Evolutionary conservation across 2,888 invertebrate genomes (phyloP).

Genomic region (Pilophorus perplexus): DNA sequence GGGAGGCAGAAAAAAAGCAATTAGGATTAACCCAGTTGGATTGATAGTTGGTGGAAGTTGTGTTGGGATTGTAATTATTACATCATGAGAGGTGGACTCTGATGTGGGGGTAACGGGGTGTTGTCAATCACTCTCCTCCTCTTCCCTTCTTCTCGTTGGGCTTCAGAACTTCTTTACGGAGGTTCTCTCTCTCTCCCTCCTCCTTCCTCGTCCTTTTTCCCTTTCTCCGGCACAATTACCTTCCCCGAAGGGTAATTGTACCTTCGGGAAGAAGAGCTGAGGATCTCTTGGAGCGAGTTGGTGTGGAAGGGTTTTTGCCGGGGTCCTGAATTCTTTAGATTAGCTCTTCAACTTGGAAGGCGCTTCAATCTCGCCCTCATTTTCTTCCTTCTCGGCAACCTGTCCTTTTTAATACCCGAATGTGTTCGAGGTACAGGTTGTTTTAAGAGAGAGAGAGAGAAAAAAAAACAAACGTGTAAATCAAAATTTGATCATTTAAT

Average conservation of each 20-base stretch:
- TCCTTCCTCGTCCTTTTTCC: slow-evolving; percentile 5
- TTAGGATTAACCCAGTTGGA: slow-evolving; percentile 39
- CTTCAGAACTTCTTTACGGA: too few relatives aligned
- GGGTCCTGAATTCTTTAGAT: slow-evolving; percentile 40
- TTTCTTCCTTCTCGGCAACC: slow-evolving; percentile 33
- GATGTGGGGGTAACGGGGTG: slow-evolving; percentile 35
- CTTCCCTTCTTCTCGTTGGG: background rate
- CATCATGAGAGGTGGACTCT: slow-evolving; percentile 33
- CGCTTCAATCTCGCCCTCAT: slow-evolving; percentile 39
- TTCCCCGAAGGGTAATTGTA: slow-evolving; percentile 38
- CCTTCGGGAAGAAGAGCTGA: slow-evolving; percentile 24
- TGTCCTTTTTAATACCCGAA: too few relatives aligned
- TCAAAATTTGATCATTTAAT: too few relatives aligned
- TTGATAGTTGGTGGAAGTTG: slow-evolving; percentile 38
- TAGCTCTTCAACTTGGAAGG: slow-evolving; percentile 35
- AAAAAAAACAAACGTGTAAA: too few relatives aligned
- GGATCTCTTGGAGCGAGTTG: slow-evolving; percentile 1
- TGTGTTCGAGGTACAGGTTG: too few relatives aligned
- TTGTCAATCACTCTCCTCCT: slow-evolving; percentile 31
- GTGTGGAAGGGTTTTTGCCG: slow-evolving; percentile 39
- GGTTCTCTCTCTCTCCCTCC: too few relatives aligned
- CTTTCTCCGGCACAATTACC: slow-evolving; percentile 26
- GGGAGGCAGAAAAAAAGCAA: slow-evolving; percentile 33
- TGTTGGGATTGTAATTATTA: slow-evolving; percentile 40
- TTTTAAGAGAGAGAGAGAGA: too few relatives aligned